A percentile compares a stretch with the other conserved stretches of the same genome.
These are phyloP conservation scores for Papilio elwesi DNA, from an alignment of 2,888 invertebrate species.

Conservation along the genomic window DNA sequence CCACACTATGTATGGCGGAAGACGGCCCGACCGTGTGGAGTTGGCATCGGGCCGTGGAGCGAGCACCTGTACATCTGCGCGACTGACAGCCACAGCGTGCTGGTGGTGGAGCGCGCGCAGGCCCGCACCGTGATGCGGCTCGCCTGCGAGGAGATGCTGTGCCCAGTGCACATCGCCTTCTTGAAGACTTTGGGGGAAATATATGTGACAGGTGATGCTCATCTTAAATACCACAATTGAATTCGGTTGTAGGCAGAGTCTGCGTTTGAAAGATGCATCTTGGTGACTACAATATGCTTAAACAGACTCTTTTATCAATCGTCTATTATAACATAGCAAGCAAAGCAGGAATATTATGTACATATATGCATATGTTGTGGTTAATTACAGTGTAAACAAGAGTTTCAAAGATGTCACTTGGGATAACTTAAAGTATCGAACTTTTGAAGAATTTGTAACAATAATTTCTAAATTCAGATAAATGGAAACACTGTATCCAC, in stretches of 20 bases:
- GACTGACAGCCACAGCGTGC: constrained; percentile 86
- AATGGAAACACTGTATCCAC: constrained; percentile 88
- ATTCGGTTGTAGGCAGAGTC: too few relatives aligned
- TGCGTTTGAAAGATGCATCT: too few relatives aligned
- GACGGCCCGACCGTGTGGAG: constrained; percentile 87
- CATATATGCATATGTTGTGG: too few relatives aligned
- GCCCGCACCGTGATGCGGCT: constrained; percentile 81
- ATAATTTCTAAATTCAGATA: constrained; percentile 71
- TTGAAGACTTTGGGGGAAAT: constrained; percentile 83
- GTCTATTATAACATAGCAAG: too few relatives aligned
- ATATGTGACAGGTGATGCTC: constrained; percentile 81
- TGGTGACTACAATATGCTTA: too few relatives aligned
- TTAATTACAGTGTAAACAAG: too few relatives aligned
- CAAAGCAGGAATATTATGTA: too few relatives aligned
- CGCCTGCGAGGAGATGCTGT: constrained; percentile 84
- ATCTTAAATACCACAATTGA: background rate
- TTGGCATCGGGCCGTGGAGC: constrained; percentile 86
- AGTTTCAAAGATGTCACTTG: too few relatives aligned
- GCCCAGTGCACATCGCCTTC: constrained; percentile 86
- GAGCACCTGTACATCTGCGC: constrained; percentile 86
- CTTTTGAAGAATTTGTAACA: background rate
- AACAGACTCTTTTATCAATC: too few relatives aligned
- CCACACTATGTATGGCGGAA: constrained; percentile 84
- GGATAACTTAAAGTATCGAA: background rate
- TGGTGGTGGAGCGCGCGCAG: constrained; percentile 77